phyloP scores from a whole-genome alignment of 30 jellyfish, hydroid and myxozoan genomes.

The Turritopsis dohrnii region DNA sequence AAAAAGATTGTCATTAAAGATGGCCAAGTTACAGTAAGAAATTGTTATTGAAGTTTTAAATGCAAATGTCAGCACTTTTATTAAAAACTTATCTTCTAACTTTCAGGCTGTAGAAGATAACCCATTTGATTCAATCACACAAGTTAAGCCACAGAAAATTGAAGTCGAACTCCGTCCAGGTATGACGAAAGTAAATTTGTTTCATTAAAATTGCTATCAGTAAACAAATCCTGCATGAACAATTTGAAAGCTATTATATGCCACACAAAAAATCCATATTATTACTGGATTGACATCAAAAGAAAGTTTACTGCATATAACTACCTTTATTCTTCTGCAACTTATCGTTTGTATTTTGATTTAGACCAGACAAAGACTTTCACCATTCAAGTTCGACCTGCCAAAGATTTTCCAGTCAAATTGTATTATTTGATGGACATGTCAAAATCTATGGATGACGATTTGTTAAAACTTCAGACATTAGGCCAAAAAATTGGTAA shows the following conservation, averaged over 20 bases:
- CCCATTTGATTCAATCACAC: conserved; percentile 67
- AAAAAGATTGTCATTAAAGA: conserved; percentile 21
- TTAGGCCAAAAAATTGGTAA: conserved; percentile 79
- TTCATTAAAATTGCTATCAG: too few species aligned
- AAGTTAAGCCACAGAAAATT: conserved; percentile 70
- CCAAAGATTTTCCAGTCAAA: conserved; percentile 81
- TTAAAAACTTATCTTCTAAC: background rate
- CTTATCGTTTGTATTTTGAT: background rate
- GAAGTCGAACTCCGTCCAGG: conserved; percentile 72
- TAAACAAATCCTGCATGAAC: background rate
- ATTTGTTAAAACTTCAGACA: conserved; percentile 52
- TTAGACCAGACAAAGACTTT: conserved; percentile 62
- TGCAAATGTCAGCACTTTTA: background rate
- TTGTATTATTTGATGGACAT: conserved; percentile 92
- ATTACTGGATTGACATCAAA: too few species aligned
- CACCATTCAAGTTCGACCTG: conserved; percentile 68
- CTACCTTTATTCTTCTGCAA: too few species aligned
- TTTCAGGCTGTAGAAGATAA: conserved; percentile 24
- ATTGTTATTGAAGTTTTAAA: too few species aligned
- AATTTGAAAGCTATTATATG: background rate
- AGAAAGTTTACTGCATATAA: too few species aligned
- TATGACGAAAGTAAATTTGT: background rate
- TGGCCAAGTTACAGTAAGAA: conserved; percentile 17
- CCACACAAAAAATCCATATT: too few species aligned
- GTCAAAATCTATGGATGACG: conserved; percentile 94